Evolutionary conservation across 92 coral and sea anemone genomes (phyloP).

Genomic region (Diadumene lineata): DNA sequence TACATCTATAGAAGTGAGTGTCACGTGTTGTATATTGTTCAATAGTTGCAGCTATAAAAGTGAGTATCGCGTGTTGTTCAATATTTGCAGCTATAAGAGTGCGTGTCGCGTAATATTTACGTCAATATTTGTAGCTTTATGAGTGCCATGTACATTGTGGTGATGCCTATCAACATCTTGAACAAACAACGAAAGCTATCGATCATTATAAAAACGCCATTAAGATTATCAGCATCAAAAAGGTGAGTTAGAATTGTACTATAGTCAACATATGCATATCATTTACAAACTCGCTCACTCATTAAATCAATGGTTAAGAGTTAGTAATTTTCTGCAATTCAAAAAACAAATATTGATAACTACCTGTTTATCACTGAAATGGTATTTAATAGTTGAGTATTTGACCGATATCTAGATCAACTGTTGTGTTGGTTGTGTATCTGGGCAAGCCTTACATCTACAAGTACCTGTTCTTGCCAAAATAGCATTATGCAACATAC

Average conservation of each 20-base stretch:
- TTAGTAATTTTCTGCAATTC: too few species aligned
- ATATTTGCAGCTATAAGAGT: conserved; percentile 51
- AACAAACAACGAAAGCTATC: conserved; percentile 35
- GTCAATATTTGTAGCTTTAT: conserved; percentile 55
- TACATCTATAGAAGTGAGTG: too few species aligned
- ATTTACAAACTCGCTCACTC: not conserved
- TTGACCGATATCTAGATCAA: conserved; percentile 28
- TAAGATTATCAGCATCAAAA: conserved; percentile 57
- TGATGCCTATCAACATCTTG: conserved; percentile 49
- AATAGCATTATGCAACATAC: conserved; percentile 49
- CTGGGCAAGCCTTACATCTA: conserved; percentile 66
- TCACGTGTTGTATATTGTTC: too few species aligned
- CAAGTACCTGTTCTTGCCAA: conserved; percentile 71
- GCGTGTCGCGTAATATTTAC: too few species aligned
- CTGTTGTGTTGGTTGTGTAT: conserved; percentile 65
- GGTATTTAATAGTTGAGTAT: too few species aligned
- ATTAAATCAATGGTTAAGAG: not conserved
- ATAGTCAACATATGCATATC: too few species aligned
- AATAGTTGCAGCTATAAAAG: too few species aligned
- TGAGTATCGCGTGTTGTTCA: too few species aligned
- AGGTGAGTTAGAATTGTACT: conserved; percentile 51
- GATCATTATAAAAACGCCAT: conserved; percentile 49
- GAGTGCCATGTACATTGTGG: conserved; percentile 71
- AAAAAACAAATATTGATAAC: too few species aligned
- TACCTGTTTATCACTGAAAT: too few species aligned